Conservation (phyloP, 2,888 invertebrate genomes). For the Tortricodes alternella region DNA sequence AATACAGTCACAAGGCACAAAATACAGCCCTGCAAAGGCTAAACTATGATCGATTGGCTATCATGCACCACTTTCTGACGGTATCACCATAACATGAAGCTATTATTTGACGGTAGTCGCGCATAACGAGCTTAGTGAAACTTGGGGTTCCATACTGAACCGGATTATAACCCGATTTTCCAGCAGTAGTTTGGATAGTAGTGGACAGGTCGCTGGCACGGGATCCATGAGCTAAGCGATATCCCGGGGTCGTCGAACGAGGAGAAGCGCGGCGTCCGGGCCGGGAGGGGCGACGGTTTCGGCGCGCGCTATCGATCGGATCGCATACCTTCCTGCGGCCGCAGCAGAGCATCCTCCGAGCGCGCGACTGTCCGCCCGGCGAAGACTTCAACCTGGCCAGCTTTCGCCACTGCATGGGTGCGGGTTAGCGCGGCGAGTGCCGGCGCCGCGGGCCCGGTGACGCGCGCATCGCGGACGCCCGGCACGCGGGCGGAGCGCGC, state of each 20-base stretch:
- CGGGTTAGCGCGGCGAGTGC: conserved; percentile 84
- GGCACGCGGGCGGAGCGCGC: conserved; percentile 77
- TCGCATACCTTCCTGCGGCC: conserved; percentile 94
- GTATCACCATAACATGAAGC: conserved; percentile 8
- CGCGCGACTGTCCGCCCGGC: conserved; percentile 85
- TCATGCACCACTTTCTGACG: conserved; percentile 19
- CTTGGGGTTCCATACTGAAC: too few species aligned
- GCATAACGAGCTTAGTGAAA: too few species aligned
- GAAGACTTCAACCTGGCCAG: conserved; percentile 90
- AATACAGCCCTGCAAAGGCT: too few species aligned
- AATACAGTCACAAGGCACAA: too few species aligned
- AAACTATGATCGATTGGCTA: conserved; percentile 27
- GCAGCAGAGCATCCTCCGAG: conserved; percentile 97
- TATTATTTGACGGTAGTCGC: not conserved
- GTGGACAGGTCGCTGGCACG: conserved; percentile 29
- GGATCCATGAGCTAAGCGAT: conserved; percentile 58
- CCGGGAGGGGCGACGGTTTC: conserved; percentile 78
- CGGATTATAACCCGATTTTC: too few species aligned
- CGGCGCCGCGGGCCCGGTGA: conserved; percentile 73
- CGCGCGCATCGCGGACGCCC: conserved; percentile 76
- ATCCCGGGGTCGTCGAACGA: conserved; percentile 77
- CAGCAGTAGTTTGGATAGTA: not conserved
- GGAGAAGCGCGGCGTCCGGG: conserved; percentile 68
- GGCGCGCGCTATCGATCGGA: conserved; percentile 80
- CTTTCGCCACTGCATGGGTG: conserved; percentile 93